Base-by-base conservation (phyloP, 2,888 invertebrate species). In the Dexiosoma caninum region DNA sequence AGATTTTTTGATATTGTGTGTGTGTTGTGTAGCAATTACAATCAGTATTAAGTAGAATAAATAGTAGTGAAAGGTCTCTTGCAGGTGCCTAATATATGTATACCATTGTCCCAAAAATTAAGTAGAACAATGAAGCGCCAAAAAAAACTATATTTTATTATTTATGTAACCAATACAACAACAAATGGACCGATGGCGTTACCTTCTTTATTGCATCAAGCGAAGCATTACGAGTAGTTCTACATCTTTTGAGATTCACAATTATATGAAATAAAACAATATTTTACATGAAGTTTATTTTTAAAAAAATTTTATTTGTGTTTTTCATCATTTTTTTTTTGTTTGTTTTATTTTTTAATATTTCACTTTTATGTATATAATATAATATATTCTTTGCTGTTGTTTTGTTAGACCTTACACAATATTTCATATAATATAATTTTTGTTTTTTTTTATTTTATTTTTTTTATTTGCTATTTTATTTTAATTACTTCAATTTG, bases 261-360 rank as follows among this genome's bases (percentile, higher is more conserved):
- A n/a, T 12, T 35, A 46, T 46, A 3, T 51, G 27, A 70, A 78
- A 55, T 66, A 74, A 64, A 80, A 82, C 51, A 60, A 64, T 0
- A 21, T 5, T 46, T n/a, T 42, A 0, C 57, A 59, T 27, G 27
- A 30, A 46, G 66, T 75, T 78, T 82, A 80, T 82, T 82, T 84
- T 84, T 83, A 83, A 84, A 81, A 84, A 84, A 84, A 81, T 84
- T 83, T 84, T 78, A 80, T 82, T 74, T 82, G 80, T 81, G 49
- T 78, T 82, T 83, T 81, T 83, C 69, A 82, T 81, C 70, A 74
- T 60, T 77, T 83, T 76, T 57, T 76, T 46, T 75, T 74, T 46
- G 37, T 55, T 62, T 35, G 14, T 44, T 59, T 66, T 42, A 4
- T 35, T 70, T 70, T 79, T 83, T 78, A 82, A 83, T 83, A 83